Percentiles rank a stretch among this genome's conserved stretches.
Conservation (phyloP, 2,888 invertebrate genomes). For the Cryptus armator region DNA sequence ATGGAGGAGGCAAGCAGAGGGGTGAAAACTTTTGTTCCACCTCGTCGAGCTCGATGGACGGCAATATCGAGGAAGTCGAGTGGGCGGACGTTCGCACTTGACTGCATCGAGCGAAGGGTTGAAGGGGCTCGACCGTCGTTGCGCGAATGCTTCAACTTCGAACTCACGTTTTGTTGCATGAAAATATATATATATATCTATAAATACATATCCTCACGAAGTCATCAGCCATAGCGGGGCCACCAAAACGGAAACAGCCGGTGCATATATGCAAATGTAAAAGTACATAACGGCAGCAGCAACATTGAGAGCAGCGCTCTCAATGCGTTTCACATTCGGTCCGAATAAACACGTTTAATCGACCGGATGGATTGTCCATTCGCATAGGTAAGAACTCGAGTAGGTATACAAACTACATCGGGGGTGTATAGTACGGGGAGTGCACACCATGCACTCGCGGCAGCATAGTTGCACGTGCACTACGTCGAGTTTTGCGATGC, state of each 20-base stretch:
- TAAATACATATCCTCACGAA: not conserved
- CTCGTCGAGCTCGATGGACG: conserved; percentile 66
- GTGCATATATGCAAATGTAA: conserved; percentile 5
- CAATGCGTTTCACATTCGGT: conserved; percentile 48
- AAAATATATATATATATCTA: conserved; percentile 30
- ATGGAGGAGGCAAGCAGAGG: conserved; percentile 13
- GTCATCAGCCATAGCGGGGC: not conserved
- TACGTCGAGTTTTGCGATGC: not conserved
- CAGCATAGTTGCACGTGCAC: not conserved
- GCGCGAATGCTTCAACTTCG: conserved; percentile 45
- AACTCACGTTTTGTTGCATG: conserved; percentile 30
- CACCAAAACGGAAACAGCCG: conserved; percentile 1
- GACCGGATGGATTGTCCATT: conserved; percentile 38
- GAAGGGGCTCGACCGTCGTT: conserved; percentile 35
- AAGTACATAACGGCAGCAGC: not conserved
- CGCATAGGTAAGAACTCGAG: conserved; percentile 48
- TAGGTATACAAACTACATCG: conserved; percentile 12
- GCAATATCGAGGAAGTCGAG: conserved; percentile 65
- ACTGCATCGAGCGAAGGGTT: conserved; percentile 58
- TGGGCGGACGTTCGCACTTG: conserved; percentile 62
- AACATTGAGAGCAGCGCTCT: conserved; percentile 12
- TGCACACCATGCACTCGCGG: not conserved
- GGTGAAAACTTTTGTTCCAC: conserved; percentile 66
- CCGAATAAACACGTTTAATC: conserved; percentile 55
- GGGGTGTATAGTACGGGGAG: not conserved